These are phyloP conservation scores for Troilus luridus DNA, from an alignment of 2,888 invertebrate genomes.

Conservation along the genomic window DNA sequence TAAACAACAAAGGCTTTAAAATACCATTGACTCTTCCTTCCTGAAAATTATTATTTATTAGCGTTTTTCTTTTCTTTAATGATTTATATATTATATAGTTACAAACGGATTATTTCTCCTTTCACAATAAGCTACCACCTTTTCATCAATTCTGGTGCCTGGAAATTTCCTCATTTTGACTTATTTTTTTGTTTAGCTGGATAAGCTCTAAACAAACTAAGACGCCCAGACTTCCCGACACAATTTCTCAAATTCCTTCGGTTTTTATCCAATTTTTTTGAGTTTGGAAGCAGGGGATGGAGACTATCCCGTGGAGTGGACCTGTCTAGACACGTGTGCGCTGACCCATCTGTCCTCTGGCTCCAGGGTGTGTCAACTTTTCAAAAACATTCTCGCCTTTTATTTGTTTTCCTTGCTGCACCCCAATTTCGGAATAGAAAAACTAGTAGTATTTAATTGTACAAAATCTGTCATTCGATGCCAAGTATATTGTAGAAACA, in stretches of 20 bases:
- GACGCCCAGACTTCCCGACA: neutral
- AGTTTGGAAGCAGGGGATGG: neutral
- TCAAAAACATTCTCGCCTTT: slow-evolving; percentile 17
- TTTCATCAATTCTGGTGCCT: neutral
- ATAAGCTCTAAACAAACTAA: slow-evolving; percentile 3
- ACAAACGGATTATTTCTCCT: neutral
- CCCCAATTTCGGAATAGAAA: neutral
- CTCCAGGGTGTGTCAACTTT: slow-evolving; percentile 20
- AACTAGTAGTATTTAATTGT: no score
- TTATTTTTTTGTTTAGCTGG: neutral
- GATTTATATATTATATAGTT: no score
- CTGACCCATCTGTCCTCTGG: slow-evolving; percentile 14
- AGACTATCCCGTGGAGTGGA: slow-evolving; percentile 28
- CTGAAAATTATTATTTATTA: no score
- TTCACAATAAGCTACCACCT: neutral
- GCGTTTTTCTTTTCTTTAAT: no score
- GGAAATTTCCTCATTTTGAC: neutral
- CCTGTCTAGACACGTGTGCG: slow-evolving; percentile 31
- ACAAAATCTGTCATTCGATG: no score
- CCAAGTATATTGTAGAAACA: no score
- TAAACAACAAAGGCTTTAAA: no score
- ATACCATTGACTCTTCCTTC: no score
- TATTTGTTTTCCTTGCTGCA: neutral
- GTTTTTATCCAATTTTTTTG: slow-evolving; percentile 27
- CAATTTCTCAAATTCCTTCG: slow-evolving; percentile 18